A percentile compares a stretch with the other conserved stretches of the same genome.
phyloP scores from a whole-genome alignment of 2,888 invertebrate species.

The Stenodera caucasica region DNA sequence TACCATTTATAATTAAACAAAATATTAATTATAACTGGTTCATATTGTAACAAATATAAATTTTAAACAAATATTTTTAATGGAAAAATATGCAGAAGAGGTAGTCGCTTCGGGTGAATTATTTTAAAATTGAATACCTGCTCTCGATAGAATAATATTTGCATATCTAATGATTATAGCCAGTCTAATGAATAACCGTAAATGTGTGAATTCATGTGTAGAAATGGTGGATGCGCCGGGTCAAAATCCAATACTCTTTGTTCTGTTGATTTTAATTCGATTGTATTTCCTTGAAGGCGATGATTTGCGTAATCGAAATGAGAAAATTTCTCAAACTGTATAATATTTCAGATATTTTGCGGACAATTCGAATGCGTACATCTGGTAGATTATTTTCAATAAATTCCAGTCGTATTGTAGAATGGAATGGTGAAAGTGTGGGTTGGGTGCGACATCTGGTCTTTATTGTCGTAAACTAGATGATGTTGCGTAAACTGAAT shows the following conservation, averaged over 20 bases:
- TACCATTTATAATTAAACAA: background rate
- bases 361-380: conserved; percentile 8
- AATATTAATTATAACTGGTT: no score
- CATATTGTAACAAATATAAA: no score
- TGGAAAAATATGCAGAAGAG: background rate
- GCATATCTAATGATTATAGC: background rate
- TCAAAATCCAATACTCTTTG: no score
- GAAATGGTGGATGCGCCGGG: conserved; percentile 24
- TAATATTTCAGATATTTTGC: background rate
- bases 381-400: background rate
- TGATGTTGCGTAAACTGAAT: conserved; percentile 35
- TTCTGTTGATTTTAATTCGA: conserved; percentile 3
- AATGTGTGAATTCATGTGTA: background rate
- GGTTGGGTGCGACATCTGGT: conserved; percentile 38
- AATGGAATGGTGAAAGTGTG: background rate
- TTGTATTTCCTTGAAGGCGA: background rate
- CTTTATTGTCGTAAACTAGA: conserved; percentile 39
- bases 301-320: conserved; percentile 1
- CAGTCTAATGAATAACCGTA: background rate
- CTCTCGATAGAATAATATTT: background rate
- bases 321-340: background rate
- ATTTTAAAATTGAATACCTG: background rate
- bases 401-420: background rate
- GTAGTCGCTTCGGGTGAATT: background rate
- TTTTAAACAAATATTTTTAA: background rate